Percentiles rank a stretch among this genome's conserved stretches.
Conservation (phyloP, 2,888 invertebrate genomes). For the Tenodera sinensis region DNA sequence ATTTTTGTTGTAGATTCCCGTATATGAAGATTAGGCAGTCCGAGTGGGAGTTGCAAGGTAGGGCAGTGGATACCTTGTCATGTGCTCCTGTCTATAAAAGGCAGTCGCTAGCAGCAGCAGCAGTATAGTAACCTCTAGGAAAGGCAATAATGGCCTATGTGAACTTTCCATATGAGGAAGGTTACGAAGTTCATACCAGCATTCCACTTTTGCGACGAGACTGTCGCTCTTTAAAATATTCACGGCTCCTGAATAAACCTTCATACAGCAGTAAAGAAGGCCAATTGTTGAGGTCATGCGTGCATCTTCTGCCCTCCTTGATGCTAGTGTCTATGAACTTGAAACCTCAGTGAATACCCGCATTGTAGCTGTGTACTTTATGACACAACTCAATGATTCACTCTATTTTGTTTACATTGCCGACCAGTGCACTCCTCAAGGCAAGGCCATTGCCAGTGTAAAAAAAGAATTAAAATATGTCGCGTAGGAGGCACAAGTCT, state of each 20-base stretch:
- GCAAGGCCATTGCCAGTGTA: too few species aligned
- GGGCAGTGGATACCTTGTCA: background rate
- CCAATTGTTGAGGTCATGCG: background rate
- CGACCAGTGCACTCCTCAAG: too few species aligned
- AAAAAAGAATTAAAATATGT: too few species aligned
- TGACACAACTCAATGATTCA: too few species aligned
- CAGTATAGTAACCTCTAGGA: background rate
- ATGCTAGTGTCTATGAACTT: background rate
- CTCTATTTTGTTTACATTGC: too few species aligned
- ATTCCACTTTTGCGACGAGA: background rate
- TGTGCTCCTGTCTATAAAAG: background rate
- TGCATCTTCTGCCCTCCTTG: background rate
- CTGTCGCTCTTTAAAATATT: background rate
- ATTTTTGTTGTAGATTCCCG: too few species aligned
- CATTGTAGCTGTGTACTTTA: too few species aligned
- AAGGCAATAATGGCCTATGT: background rate
- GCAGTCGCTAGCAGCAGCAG: background rate
- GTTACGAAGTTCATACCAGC: background rate
- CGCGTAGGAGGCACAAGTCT: too few species aligned
- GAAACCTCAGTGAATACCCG: background rate
- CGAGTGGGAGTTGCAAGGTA: background rate
- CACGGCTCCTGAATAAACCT: background rate
- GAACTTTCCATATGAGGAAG: background rate
- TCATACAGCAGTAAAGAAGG: background rate
- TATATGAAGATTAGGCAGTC: background rate